Base-by-base conservation (phyloP, 2,113 vertebrate genomes). In the Gadus macrocephalus region DNA sequence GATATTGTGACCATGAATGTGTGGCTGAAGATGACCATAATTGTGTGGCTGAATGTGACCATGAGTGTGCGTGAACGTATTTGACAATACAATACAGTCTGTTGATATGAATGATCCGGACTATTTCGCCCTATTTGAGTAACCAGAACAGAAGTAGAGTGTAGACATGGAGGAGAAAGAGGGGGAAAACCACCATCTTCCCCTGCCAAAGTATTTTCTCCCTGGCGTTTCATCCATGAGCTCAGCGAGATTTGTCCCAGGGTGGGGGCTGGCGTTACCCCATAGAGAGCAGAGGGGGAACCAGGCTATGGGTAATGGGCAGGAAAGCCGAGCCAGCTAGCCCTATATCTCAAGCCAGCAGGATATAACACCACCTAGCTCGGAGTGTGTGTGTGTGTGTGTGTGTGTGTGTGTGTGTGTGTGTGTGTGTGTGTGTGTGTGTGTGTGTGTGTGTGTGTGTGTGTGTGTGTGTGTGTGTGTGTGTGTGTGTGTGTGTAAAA, bases 301-400 rank as follows among this genome's bases (percentile, higher is more conserved):
- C 42, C 67, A 53, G 68, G 73, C 77, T 77, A 72, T 82, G 85
- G 76, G 69, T 79, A 85, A 77, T 78, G 68, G 80, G 74, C 75
- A 75, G 83, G 74, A 73, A 78, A 73, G 53, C 53, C 78, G 28
- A 69, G 59, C 67, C 55, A 67, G 70, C 35, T 62, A 71, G 74
- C 79, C 85, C 90, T 89, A 89, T 91, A 88, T 89, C 74, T 78
- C 72, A 68, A 82, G 81, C 85, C 86, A 90, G 84, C 82, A 85
- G 87, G 78, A 79, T 75, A 84, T 89, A 76, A 83, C 81, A 64
- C 83, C 78, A 87, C 85, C 77, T 73, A 74, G 62, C 79, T 74
- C 69, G 64, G 62, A 74, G 69, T 80, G 68, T 35, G 0, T 49
- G 42, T 12, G 42, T 49, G 7, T 49, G 42, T 49, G 42, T 49